phyloP scores from a whole-genome alignment of 1,140 invertebrate genomes.

The Paracyclopina nana region DNA sequence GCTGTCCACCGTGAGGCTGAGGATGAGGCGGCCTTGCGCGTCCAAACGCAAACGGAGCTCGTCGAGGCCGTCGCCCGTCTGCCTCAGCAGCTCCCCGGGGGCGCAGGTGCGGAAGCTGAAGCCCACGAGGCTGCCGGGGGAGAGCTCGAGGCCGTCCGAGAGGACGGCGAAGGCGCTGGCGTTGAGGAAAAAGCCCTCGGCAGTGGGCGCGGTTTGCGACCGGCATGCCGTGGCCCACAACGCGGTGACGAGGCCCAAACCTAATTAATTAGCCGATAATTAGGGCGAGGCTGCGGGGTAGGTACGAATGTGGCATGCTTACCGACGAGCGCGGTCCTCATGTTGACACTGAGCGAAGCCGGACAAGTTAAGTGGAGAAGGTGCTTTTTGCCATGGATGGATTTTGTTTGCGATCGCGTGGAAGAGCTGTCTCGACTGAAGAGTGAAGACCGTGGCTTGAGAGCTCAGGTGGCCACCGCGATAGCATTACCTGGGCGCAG shows the following conservation, averaged over 20 bases:
- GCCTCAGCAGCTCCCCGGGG: background rate
- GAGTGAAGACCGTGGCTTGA: too few species aligned
- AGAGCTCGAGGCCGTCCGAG: background rate
- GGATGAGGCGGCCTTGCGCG: background rate
- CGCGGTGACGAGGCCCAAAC: too few species aligned
- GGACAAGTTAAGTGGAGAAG: background rate
- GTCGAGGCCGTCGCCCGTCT: background rate
- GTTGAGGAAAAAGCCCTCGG: background rate
- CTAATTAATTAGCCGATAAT: background rate
- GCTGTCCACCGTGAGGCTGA: background rate
- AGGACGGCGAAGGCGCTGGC: background rate
- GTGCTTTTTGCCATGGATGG: too few species aligned
- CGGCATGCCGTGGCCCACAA: too few species aligned
- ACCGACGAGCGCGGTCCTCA: background rate
- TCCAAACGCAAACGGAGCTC: background rate
- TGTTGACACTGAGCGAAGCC: background rate
- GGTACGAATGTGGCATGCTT: background rate
- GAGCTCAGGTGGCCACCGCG: too few species aligned
- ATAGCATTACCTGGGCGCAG: too few species aligned
- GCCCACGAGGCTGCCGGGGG: background rate
- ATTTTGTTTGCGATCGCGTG: too few species aligned
- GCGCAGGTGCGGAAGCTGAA: background rate
- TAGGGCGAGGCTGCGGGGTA: background rate
- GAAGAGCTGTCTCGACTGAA: too few species aligned
- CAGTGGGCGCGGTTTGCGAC: background rate